Evolutionary conservation across 1,140 invertebrate species (phyloP).

Genomic region (Pogonus chalceus): DNA sequence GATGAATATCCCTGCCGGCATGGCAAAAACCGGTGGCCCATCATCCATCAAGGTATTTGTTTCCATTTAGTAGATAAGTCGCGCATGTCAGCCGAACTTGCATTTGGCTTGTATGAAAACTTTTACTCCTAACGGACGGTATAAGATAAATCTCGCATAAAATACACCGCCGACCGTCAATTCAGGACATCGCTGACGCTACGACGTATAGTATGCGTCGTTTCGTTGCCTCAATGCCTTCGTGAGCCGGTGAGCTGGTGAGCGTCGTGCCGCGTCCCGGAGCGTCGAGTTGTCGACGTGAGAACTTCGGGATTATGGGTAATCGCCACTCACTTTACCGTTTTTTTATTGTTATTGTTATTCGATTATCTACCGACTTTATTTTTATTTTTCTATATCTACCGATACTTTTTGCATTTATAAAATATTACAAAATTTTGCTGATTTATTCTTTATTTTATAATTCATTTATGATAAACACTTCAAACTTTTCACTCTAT

Average conservation of each 20-base stretch:
- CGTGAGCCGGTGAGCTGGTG: neutral
- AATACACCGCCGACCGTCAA: neutral
- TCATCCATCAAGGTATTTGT: conserved; percentile 7
- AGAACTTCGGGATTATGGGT: neutral
- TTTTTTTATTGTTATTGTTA: too few species aligned
- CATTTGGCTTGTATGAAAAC: neutral
- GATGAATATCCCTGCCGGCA: conserved; percentile 9
- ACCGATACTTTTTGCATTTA: too few species aligned
- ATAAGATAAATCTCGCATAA: conserved; percentile 6
- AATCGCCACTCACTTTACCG: neutral
- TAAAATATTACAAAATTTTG: too few species aligned
- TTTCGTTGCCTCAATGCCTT: neutral
- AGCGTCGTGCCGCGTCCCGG: neutral
- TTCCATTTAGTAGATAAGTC: conserved; percentile 6
- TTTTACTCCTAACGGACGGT: neutral
- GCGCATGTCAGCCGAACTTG: neutral
- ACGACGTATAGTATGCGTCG: neutral
- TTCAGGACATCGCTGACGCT: neutral
- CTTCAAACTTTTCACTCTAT: too few species aligned
- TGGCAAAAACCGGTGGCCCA: conserved; percentile 3
- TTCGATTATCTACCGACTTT: too few species aligned
- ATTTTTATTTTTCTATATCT: too few species aligned
- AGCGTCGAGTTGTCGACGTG: neutral
- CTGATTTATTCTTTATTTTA: too few species aligned
- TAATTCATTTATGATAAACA: too few species aligned